Base-by-base conservation (phyloP, 2,113 vertebrate genomes). In the Theristicus caerulescens region DNA sequence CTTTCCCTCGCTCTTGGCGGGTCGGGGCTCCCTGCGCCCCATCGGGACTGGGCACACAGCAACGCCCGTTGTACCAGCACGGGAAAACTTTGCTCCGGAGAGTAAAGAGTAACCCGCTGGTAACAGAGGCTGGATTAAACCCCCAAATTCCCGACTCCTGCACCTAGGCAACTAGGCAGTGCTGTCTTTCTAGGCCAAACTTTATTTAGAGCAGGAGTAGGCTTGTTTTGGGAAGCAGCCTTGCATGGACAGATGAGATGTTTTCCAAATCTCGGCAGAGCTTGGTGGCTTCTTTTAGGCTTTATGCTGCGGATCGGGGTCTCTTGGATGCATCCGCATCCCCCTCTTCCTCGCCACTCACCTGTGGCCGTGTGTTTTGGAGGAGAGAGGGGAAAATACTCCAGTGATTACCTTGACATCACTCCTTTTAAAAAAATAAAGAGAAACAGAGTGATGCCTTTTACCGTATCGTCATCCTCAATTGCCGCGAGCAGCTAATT, bases 11-110 rank as follows among this genome's bases (percentile, higher is more conserved):
- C 31, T 59, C 16, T 17, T n/a, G 19, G 21, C 1, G 7, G 29
- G 20, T 27, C 5, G 11, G 14, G 8, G 16, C 62, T 81, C 40
- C 32, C 24, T 14, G 40, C 6, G 12, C 36, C 17, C 2, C 2
- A 0, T 9, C 19, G 16, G n/a, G 54, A 32, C 42, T 6, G 80
- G 70, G 36, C 51, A 9, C n/a, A 2, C 4, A 0, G 2, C 3
- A 0, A 3, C 20, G 14, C 31, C 47, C 4, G 0, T n/a, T 54
- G 21, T 17, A 26, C 72, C 5, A 0, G 3, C 36, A 1, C 0
- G 0, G 22, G 57, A 7, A 15, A 29, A 2, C 54, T 36, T 29
- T 22, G 7, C 44, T 77, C 12, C 42, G 0, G 65, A 13, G 73
- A 46, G 34, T 10, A 21, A 31, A 16, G 66, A 5, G 31, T 19